Base-by-base conservation (phyloP, 2,888 invertebrate genomes). In the Drosophila kuntzei region DNA sequence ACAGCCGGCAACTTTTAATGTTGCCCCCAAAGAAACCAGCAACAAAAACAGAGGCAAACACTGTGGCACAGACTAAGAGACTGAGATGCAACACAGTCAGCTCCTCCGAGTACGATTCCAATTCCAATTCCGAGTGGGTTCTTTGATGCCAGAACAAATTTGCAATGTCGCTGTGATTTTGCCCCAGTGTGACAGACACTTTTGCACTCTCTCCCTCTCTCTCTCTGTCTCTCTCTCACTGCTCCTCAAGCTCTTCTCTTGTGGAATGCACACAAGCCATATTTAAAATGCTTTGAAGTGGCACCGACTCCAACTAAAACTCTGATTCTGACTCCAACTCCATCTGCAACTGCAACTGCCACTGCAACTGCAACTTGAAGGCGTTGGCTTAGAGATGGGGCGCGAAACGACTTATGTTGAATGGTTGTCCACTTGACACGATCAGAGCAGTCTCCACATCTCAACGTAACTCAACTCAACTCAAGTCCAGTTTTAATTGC, bases 1-100 rank as follows among this genome's bases (percentile, higher is more conserved):
- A 90, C 91, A 90, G 90, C 90, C 90, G 90, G 90, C 91, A 90
- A 82, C 90, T 90, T 90, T 90, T 88, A 88, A 90, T 90, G 90
- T 90, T 90, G 71, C 76, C 69, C 78, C 83, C 46, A 37, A 69
- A 60, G 64, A 78, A 55, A 58, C 43, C 37, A 49, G 53, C 29
- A 50, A 50, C 57, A 39, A 59, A 64, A 55, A 66, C 67, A 63
- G 57, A 62, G 43, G 36, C 74, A 60, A 22, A 50, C 44, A 22
- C 49, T 29, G 27, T 41, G 16, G 14, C 53, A 44, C 36, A 20
- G 32, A 18, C 25, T n/a, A n/a, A 44, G 41, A 22, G 58, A 25
- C 54, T 49, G 58, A 39, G 39, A 25, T 29, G 25, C 54, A 57
- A 49, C 58, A 43, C 50, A 57, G n/a, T 20, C 25, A 32, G 27